These are phyloP conservation scores for Phaethornis superciliosus DNA, from an alignment of 2,113 vertebrate genomes.

Conservation along the genomic window DNA sequence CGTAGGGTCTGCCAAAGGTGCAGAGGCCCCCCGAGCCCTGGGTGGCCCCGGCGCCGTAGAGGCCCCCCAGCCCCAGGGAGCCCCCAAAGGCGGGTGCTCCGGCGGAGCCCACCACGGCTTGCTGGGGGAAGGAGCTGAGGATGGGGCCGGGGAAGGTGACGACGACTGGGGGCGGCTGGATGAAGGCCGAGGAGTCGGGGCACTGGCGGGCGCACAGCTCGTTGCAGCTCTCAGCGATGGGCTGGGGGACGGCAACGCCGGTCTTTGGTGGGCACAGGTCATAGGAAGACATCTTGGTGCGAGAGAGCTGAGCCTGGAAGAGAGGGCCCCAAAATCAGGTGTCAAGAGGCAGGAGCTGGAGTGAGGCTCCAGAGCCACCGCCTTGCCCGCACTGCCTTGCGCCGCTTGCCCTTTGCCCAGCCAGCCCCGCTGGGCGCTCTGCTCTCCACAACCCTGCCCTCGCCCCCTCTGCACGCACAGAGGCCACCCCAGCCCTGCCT, in stretches of 20 bases:
- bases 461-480: no score
- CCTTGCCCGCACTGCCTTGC: neutral
- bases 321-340: accelerated
- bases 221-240: no score
- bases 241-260: no score
- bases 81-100: neutral
- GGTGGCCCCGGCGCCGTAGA: no score
- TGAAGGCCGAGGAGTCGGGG: no score
- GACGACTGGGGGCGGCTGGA: neutral
- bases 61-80: no score
- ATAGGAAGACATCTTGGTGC: neutral
- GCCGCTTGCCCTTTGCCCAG: neutral
- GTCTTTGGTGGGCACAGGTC: neutral
- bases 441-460: no score
- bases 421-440: neutral
- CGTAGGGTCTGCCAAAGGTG: neutral
- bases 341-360: neutral
- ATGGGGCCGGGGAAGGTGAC: neutral
- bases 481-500: neutral
- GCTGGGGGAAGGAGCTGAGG: conserved; percentile 20
- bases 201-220: no score
- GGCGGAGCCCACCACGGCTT: neutral
- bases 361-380: neutral
- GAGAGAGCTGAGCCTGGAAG: neutral
- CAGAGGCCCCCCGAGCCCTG: no score